Base-by-base conservation (phyloP, 2,113 vertebrate species). In the Gnathonemus longibarbis region DNA sequence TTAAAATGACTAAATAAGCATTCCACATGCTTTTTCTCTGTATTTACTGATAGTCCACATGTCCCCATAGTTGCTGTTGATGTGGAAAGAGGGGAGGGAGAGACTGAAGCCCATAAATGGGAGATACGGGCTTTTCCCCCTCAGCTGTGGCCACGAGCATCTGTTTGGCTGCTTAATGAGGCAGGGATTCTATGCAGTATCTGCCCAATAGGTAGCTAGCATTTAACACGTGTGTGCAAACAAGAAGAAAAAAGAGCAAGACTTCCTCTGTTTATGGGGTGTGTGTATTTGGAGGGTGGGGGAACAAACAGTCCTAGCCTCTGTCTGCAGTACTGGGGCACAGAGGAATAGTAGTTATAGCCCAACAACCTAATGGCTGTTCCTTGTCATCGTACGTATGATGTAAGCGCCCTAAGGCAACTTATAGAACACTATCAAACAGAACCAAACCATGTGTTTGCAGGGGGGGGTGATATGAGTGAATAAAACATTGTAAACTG, bases 361-460 rank as follows among this genome's bases (percentile, higher is more conserved):
- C 90, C 91, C 90, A 91, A 91, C 93, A 92, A 90, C 90, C 92
- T 89, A 90, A 39, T 84, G 17, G 2, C 80, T 21, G 42, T 24
- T 8, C 15, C 35, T 42, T 84, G 35, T 21, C 21, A 84, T 84
- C 19, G 0, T 84, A 39, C 39, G 0, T 46, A 19, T 84, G 15
- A 46, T 45, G 80, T 21, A 17, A 46, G 80, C 3, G 9, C 15
- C 35, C 15, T 45, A 8, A 39, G 42, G 31, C 77, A 83, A 6
- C 77, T 83, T 45, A 45, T 83, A 17, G 15, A 83, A 8, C 35
- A 21, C 39, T 15, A 83, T 11, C 15, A 39, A 17, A 8, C 31
- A 15, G 74, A 21, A 83, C 17, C 31, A 24, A 83, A 21, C 1
- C 42, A 83, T 21, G 31, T 27, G 58, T 27, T 66, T 66, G 58